These are phyloP conservation scores for Echinarachnius parma DNA, from an alignment of 53 echinoderm and acorn worm genomes.

Conservation along the genomic window DNA sequence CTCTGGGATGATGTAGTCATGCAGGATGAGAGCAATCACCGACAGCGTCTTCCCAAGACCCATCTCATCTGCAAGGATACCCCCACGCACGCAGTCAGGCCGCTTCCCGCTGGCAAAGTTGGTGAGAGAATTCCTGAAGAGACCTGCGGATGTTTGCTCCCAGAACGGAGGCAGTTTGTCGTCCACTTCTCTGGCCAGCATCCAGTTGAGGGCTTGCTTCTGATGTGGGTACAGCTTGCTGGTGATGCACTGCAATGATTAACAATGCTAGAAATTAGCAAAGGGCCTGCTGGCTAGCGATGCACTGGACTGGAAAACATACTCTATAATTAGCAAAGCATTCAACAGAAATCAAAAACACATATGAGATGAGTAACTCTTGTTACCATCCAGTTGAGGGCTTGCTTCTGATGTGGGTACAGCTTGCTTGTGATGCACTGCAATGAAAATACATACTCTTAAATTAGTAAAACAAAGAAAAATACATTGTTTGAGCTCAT, in stretches of 20 bases:
- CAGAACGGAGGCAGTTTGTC: conserved; percentile 79
- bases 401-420: conserved; percentile 95
- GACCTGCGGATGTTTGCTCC: conserved; percentile 36
- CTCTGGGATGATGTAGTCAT: conserved; percentile 6
- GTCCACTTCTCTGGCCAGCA: conserved; percentile 64
- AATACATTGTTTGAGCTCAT: too few relatives aligned
- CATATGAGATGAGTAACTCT: too few relatives aligned
- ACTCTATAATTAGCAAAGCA: too few relatives aligned
- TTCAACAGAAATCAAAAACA: too few relatives aligned
- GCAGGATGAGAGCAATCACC: conserved; percentile 73
- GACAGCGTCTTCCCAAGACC: conserved; percentile 87
- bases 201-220: conserved; percentile 92
- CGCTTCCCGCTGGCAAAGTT: conserved; percentile 66
- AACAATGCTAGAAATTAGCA: background rate
- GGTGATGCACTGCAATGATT: conserved; percentile 58
- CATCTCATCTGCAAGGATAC: conserved; percentile 95
- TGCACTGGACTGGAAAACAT: background rate
- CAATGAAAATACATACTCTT: too few relatives aligned
- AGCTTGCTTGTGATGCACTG: conserved; percentile 69
- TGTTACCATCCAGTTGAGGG: conserved; percentile 77
- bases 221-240: conserved; percentile 80
- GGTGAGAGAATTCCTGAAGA: conserved; percentile 68
- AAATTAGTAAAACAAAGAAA: too few relatives aligned
- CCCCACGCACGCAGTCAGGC: conserved; percentile 76
- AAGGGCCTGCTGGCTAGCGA: background rate